These are phyloP conservation scores for Vanacampus margaritifer DNA, from an alignment of 2,113 vertebrate genomes.

Conservation along the genomic window DNA sequence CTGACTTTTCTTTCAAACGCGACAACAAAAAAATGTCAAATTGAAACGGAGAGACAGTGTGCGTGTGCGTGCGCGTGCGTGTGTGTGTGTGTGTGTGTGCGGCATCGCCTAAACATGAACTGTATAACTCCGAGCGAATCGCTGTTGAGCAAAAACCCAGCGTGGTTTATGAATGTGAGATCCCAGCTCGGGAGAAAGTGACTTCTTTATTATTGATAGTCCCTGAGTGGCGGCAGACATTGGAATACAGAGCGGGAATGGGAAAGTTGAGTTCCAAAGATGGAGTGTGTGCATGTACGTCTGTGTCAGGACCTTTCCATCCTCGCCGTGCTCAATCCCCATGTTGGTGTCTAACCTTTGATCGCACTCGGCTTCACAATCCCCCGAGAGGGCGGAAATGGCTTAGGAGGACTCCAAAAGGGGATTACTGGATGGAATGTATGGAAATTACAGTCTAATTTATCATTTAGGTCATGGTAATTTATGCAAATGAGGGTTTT, in stretches of 20 bases:
- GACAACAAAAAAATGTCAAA: not conserved
- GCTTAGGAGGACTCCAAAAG: conserved; percentile 42
- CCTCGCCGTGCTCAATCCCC: conserved; percentile 41
- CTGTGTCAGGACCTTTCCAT: conserved; percentile 43
- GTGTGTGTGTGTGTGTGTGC: conserved; percentile 4
- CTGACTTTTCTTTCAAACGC: conserved; percentile 7
- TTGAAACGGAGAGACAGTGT: not conserved
- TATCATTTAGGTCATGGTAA: conserved; percentile 61
- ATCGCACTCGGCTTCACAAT: conserved; percentile 27
- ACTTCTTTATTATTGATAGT: conserved; percentile 27
- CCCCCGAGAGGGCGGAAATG: conserved; percentile 21
- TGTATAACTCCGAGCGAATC: conserved; percentile 22
- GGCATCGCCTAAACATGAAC: conserved; percentile 43
- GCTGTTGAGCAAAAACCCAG: conserved; percentile 30
- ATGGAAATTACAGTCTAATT: conserved; percentile 67
- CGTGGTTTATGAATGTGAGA: conserved; percentile 13
- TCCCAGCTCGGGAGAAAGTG: conserved; percentile 22
- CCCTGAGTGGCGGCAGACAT: conserved; percentile 6
- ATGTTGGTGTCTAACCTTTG: conserved; percentile 38
- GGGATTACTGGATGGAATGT: conserved; percentile 49
- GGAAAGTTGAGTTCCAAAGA: conserved; percentile 6
- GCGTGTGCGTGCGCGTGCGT: not conserved
- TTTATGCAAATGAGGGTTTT: conserved; percentile 59
- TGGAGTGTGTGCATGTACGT: not conserved
- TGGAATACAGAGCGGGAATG: not conserved